Evolutionary conservation across 2,888 invertebrate genomes (phyloP).

Genomic region (Patella depressa): DNA sequence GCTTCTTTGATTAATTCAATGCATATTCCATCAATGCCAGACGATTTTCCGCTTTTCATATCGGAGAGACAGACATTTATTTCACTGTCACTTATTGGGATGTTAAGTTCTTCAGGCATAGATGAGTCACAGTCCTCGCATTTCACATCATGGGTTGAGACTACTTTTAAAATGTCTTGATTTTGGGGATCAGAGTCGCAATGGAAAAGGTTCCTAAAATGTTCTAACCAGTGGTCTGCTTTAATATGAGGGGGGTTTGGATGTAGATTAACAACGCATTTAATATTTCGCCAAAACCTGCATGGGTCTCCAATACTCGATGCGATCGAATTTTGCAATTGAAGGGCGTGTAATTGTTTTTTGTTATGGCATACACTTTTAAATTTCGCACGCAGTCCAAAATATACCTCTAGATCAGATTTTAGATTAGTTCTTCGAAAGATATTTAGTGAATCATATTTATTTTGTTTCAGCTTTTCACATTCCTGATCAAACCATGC

Average conservation of each 20-base stretch:
- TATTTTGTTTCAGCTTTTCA: background rate
- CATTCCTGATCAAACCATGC: background rate
- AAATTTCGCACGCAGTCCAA: background rate
- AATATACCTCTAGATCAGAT: background rate
- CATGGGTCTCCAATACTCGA: background rate
- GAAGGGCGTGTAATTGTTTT: background rate
- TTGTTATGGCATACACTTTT: background rate
- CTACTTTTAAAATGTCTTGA: background rate
- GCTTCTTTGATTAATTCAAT: background rate
- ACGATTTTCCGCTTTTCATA: conserved; percentile 4
- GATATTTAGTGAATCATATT: background rate
- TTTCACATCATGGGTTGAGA: background rate
- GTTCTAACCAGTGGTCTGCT: no score
- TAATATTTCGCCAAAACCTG: no score
- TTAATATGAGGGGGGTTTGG: no score
- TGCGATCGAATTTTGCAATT: background rate
- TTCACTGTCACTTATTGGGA: no score
- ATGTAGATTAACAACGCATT: no score
- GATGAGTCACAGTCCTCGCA: background rate
- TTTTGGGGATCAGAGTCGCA: background rate
- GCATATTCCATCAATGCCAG: background rate
- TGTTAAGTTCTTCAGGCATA: no score
- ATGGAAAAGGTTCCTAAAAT: no score
- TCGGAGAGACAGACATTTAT: background rate
- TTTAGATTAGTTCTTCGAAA: background rate